Evolutionary conservation across 2,113 vertebrate genomes (phyloP).

Genomic region (Triplophysa dalaica): DNA sequence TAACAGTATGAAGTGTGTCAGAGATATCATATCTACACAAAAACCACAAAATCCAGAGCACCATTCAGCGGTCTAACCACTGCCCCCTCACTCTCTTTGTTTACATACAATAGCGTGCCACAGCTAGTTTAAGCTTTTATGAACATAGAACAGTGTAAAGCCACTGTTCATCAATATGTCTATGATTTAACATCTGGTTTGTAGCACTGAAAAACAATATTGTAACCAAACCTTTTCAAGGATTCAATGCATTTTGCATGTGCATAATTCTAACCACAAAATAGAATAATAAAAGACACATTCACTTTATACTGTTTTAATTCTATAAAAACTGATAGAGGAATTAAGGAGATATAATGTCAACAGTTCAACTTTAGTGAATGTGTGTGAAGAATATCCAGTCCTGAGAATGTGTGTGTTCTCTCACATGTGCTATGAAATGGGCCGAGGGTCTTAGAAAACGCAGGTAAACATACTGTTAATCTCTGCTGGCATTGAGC

Average conservation of each 20-base stretch:
- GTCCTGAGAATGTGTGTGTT: background rate
- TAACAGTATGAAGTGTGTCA: slow-evolving; percentile 23
- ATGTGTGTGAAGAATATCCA: background rate
- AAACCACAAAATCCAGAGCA: slow-evolving; percentile 42
- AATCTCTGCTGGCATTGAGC: slow-evolving; percentile 14
- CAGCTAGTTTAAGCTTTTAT: slow-evolving; percentile 30
- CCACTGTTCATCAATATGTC: background rate
- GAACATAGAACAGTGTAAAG: slow-evolving; percentile 21
- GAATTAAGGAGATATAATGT: background rate
- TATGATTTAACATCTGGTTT: background rate
- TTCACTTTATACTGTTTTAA: background rate
- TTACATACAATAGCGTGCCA: slow-evolving; percentile 42
- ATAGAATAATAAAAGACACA: too few relatives aligned
- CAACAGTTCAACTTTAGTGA: background rate
- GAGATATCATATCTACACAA: slow-evolving; percentile 43
- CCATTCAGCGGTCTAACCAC: slow-evolving; percentile 32
- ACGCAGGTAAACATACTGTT: background rate
- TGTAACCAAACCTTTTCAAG: background rate
- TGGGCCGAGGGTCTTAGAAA: slow-evolving; percentile 16
- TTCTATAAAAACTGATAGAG: background rate
- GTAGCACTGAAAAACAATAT: background rate
- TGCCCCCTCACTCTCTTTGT: slow-evolving; percentile 28
- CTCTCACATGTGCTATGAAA: slow-evolving; percentile 9
- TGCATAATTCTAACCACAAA: too few relatives aligned
- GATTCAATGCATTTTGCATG: background rate